These are phyloP conservation scores for Hartigia nigra DNA, from an alignment of 2,888 invertebrate species.

Conservation along the genomic window DNA sequence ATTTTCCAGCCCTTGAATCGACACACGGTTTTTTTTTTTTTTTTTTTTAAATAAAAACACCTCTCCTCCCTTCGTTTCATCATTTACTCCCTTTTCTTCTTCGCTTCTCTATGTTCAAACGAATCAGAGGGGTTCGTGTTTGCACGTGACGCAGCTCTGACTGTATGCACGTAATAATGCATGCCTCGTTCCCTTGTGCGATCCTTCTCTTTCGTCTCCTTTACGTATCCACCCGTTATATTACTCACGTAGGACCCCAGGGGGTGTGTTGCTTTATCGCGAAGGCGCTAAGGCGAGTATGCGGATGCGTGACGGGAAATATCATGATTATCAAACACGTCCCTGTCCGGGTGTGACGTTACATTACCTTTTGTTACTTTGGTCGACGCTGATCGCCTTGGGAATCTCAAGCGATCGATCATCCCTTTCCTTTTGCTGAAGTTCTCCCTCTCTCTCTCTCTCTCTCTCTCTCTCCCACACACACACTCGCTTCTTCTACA, in stretches of 20 bases:
- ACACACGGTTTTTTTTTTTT: constrained; percentile 2
- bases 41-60: constrained; percentile 21
- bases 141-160: constrained; percentile 29
- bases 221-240: not conserved
- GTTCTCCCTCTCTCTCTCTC: constrained; percentile 5
- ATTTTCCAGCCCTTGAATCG: not conserved
- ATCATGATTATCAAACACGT: not conserved
- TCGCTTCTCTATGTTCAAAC: constrained; percentile 16
- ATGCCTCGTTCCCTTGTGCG: constrained; percentile 17
- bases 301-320: not conserved
- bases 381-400: constrained; percentile 11
- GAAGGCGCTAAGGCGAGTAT: constrained; percentile 22
- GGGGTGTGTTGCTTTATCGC: constrained; percentile 26
- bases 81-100: constrained; percentile 15
- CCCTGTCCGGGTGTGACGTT: not conserved
- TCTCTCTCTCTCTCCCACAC: no score
- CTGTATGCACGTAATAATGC: constrained; percentile 43
- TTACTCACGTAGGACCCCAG: constrained; percentile 15
- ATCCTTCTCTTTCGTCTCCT: not conserved
- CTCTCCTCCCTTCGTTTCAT: constrained; percentile 8
- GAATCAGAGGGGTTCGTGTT: constrained; percentile 8
- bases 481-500: no score
- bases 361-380: not conserved
- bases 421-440: constrained; percentile 18
- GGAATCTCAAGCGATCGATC: constrained; percentile 14